Conservation (phyloP, 2,888 invertebrate species). For the Ophion obscuratus region DNA sequence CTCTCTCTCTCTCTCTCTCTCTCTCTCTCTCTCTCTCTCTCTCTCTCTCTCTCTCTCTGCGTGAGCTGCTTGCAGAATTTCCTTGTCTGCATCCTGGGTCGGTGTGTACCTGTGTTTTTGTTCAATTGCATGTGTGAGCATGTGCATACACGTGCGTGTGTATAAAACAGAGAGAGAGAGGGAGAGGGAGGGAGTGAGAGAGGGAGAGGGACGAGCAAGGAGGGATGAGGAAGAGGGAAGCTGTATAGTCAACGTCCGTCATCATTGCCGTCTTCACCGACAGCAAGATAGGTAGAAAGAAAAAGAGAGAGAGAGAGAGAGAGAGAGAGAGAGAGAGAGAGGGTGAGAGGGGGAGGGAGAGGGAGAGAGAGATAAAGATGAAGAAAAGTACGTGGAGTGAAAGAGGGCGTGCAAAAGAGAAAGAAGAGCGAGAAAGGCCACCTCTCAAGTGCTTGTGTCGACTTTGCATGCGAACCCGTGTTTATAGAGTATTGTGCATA, state of each 20-base stretch:
- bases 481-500: conserved; percentile 48
- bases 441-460: conserved; percentile 44
- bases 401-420: conserved; percentile 37
- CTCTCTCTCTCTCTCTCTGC: conserved; percentile 21
- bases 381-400: conserved; percentile 43
- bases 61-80: conserved; percentile 48
- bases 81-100: conserved; percentile 10
- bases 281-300: conserved; percentile 62
- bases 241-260: conserved; percentile 55
- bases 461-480: conserved; percentile 56
- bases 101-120: conserved; percentile 21
- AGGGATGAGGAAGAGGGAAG: conserved; percentile 1
- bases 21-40: background rate
- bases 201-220: background rate
- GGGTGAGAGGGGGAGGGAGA: conserved; percentile 51
- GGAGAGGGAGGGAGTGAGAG: background rate
- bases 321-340: conserved; percentile 47
- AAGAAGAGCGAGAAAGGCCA: conserved; percentile 46
- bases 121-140: conserved; percentile 33
- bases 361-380: conserved; percentile 48
- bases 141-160: background rate
- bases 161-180: background rate
- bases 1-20: background rate
- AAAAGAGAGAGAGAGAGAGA: conserved; percentile 51
- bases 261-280: conserved; percentile 49